phyloP scores from a whole-genome alignment of 2,888 invertebrate species.

The Buathra laborator region DNA sequence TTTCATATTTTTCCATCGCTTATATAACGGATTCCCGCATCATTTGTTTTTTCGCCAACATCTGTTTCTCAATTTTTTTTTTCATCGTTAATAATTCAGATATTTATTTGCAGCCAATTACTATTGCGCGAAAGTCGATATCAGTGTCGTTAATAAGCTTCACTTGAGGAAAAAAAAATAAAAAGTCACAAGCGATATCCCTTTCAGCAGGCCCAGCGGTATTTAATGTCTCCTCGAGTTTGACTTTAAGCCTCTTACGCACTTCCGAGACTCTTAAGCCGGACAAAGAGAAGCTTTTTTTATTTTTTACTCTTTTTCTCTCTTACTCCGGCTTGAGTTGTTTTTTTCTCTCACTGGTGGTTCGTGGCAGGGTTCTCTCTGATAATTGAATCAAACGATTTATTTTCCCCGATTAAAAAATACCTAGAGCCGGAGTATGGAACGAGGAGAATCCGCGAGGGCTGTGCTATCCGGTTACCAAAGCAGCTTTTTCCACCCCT shows the following conservation, averaged over 20 bases:
- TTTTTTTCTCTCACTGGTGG: conserved; percentile 58
- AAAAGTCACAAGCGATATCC: conserved; percentile 47
- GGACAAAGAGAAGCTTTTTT: conserved; percentile 82
- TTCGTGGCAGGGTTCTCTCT: conserved; percentile 69
- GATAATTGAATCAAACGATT: conserved; percentile 85
- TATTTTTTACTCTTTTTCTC: conserved; percentile 57
- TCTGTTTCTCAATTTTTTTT: neutral
- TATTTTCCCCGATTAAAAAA: conserved; percentile 85
- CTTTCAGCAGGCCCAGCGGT: conserved; percentile 62
- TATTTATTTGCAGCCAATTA: neutral
- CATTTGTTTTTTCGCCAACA: too few species aligned
- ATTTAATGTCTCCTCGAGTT: conserved; percentile 70
- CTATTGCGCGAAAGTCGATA: neutral
- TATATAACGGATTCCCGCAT: too few species aligned
- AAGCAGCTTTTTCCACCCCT: conserved; percentile 80
- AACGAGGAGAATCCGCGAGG: conserved; percentile 70
- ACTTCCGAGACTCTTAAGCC: conserved; percentile 82
- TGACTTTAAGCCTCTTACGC: conserved; percentile 84
- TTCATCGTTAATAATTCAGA: neutral
- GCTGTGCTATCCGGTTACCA: conserved; percentile 79
- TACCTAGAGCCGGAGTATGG: conserved; percentile 72
- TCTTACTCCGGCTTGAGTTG: conserved; percentile 6
- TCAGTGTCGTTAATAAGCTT: conserved; percentile 62
- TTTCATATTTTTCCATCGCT: neutral
- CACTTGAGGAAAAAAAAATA: conserved; percentile 46